Conservation (phyloP, 37 sponge, comb jelly and placozoan species). For the Bolinopsis microptera region DNA sequence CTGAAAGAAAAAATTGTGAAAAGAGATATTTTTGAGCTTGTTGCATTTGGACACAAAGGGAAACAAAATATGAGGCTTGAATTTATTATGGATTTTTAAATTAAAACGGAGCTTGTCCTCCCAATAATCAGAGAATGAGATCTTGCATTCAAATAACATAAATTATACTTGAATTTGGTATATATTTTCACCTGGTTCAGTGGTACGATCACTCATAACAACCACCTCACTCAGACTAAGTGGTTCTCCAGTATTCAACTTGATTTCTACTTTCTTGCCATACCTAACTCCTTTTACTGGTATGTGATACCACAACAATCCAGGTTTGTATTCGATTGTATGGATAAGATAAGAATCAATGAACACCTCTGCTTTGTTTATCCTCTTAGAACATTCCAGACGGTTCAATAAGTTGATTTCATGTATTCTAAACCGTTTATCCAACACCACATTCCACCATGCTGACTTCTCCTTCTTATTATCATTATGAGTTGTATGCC, state of each 20-base stretch:
- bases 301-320: not conserved
- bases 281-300: not conserved
- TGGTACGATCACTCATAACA: not conserved
- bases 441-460: not conserved
- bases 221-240: not conserved
- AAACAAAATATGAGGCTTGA: too few relatives aligned
- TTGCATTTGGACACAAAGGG: too few relatives aligned
- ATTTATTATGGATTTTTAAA: too few relatives aligned
- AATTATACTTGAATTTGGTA: too few relatives aligned
- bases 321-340: not conserved
- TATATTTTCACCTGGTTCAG: not conserved
- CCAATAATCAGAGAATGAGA: too few relatives aligned
- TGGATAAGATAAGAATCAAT: not conserved
- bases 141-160: too few relatives aligned
- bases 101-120: too few relatives aligned
- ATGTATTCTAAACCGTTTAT: not conserved
- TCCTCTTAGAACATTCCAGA: not conserved
- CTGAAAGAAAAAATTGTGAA: not conserved
- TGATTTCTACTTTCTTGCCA: not conserved
- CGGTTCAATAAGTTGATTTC: not conserved
- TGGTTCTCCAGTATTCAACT: not conserved
- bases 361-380: not conserved
- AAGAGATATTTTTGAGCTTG: too few relatives aligned
- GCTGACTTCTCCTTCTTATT: not conserved
- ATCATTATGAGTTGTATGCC: not conserved